These are phyloP conservation scores for Acrocephalus scirpaceus DNA, from an alignment of 2,797 vertebrate genomes.

Conservation along the genomic window DNA sequence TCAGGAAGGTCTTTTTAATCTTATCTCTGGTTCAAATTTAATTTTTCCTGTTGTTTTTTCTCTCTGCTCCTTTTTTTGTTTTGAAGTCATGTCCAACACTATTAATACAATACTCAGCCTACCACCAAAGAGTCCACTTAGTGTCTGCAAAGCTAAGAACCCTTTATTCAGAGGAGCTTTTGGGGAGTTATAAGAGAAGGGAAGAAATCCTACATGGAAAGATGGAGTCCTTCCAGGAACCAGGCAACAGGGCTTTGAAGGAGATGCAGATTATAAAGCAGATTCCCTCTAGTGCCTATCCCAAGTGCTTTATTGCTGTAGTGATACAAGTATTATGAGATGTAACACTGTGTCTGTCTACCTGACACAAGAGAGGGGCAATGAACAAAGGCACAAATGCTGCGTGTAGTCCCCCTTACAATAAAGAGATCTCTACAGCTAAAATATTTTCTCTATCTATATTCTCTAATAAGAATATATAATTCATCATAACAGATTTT, in stretches of 20 bases:
- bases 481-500: background rate
- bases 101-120: background rate
- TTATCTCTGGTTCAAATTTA: background rate
- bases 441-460: background rate
- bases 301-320: background rate
- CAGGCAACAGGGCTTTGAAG: background rate
- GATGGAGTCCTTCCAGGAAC: background rate
- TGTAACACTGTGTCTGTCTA: background rate
- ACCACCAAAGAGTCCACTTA: background rate
- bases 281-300: background rate
- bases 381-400: background rate
- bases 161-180: background rate
- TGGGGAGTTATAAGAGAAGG: background rate
- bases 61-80: background rate
- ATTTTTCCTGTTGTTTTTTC: background rate
- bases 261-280: background rate
- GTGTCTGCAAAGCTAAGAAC: background rate
- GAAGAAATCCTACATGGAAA: background rate
- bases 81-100: background rate
- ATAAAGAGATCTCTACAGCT: background rate
- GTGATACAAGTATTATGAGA: background rate
- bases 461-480: background rate
- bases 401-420: background rate
- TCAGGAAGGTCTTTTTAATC: slow-evolving; percentile 3
- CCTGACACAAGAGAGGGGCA: background rate